Evolutionary conservation across 2,113 vertebrate genomes (phyloP).

Genomic region (Rhineura floridana): DNA sequence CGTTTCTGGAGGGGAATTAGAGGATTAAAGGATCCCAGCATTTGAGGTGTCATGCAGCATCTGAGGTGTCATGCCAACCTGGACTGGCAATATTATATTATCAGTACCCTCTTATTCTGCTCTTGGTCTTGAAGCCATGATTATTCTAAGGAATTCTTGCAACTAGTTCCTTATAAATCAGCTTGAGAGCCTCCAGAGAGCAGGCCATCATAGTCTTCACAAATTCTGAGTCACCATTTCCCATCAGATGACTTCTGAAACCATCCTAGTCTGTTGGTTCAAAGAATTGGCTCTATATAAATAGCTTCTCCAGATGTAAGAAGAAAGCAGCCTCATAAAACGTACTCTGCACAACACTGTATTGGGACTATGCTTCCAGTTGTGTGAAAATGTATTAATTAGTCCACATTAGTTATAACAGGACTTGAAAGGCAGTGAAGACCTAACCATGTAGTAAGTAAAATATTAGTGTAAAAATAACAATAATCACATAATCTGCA

Average conservation of each 20-base stretch:
- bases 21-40: neutral
- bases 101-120: neutral
- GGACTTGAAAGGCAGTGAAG: neutral
- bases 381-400: neutral
- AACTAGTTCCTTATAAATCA: too few species aligned
- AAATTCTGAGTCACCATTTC: neutral
- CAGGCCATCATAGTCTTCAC: neutral
- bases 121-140: neutral
- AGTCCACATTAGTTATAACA: neutral
- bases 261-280: neutral
- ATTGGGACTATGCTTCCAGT: neutral
- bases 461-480: neutral
- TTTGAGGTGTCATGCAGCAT: neutral
- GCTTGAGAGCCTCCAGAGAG: neutral
- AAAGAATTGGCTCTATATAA: neutral
- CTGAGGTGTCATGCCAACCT: too few species aligned
- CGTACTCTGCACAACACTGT: neutral
- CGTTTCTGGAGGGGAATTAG: neutral
- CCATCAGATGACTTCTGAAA: neutral
- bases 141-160: neutral
- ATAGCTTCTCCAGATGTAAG: neutral
- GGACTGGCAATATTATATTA: neutral
- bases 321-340: neutral
- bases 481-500: neutral
- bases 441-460: neutral